Conservation (phyloP, 2,888 invertebrate species). For the Gibbula magus region DNA sequence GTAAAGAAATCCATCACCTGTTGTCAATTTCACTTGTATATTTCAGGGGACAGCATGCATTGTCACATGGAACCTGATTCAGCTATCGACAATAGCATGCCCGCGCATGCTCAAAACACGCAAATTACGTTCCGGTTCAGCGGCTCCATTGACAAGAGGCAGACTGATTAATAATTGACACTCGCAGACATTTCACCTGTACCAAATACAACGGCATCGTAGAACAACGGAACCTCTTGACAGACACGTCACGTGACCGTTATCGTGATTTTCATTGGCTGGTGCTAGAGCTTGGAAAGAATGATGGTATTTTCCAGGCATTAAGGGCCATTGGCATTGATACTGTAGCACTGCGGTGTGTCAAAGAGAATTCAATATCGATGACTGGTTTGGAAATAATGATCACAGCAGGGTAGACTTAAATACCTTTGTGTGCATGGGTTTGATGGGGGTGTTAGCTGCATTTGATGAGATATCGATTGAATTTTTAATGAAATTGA, state of each 20-base stretch:
- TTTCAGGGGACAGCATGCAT: background rate
- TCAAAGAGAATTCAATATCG: background rate
- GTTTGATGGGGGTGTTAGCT: no score
- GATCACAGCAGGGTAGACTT: no score
- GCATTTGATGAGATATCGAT: no score
- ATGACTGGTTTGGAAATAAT: background rate
- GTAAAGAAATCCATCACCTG: constrained; percentile 11
- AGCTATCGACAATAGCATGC: constrained; percentile 8
- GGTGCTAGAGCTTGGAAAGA: background rate
- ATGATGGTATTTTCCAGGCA: background rate
- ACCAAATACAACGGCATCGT: background rate
- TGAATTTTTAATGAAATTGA: no score
- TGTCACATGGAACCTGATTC: constrained; percentile 3
- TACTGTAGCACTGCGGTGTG: background rate
- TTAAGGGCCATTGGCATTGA: background rate
- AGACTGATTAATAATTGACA: background rate
- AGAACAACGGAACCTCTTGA: background rate
- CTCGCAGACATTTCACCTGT: constrained; percentile 5
- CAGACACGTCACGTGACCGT: background rate
- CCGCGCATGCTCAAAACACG: background rate
- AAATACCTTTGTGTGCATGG: no score
- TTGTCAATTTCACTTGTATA: background rate
- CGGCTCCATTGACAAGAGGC: background rate
- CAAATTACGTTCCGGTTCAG: background rate
- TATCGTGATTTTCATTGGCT: background rate